Evolutionary conservation across 2,888 invertebrate genomes (phyloP).

Genomic region (Asteroscopus sphinx): DNA sequence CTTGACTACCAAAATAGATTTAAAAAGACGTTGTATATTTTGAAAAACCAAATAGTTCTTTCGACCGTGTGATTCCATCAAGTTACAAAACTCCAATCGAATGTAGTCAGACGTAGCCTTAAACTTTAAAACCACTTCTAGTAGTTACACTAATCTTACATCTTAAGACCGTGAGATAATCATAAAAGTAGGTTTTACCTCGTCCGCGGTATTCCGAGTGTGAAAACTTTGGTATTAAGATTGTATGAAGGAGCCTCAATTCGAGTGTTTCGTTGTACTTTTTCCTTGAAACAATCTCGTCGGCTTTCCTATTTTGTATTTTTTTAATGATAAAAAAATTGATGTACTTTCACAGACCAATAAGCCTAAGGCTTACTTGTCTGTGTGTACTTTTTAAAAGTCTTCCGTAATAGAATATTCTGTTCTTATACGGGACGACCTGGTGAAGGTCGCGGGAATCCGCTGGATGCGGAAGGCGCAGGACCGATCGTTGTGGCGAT

Average conservation of each 20-base stretch:
- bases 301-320: slow-evolving; percentile 11
- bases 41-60: not conserved
- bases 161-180: slow-evolving; percentile 17
- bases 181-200: slow-evolving; percentile 1
- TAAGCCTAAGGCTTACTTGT: too few relatives aligned
- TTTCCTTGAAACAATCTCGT: slow-evolving; percentile 48
- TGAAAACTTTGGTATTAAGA: slow-evolving; percentile 42
- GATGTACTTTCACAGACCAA: too few relatives aligned
- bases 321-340: not conserved
- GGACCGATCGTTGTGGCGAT: too few relatives aligned
- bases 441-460: too few relatives aligned
- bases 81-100: too few relatives aligned
- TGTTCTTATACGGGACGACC: too few relatives aligned
- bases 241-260: slow-evolving; percentile 34
- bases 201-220: slow-evolving; percentile 8
- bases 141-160: not conserved
- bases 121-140: not conserved
- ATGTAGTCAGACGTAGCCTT: too few relatives aligned
- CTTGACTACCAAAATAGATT: slow-evolving; percentile 10
- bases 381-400: too few relatives aligned
- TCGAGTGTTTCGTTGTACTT: slow-evolving; percentile 24
- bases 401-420: too few relatives aligned
- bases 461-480: too few relatives aligned
- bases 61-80: too few relatives aligned
- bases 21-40: not conserved